These are phyloP conservation scores for Chrysochloris asiatica DNA, from an alignment of 2,113 vertebrate species.

Conservation along the genomic window DNA sequence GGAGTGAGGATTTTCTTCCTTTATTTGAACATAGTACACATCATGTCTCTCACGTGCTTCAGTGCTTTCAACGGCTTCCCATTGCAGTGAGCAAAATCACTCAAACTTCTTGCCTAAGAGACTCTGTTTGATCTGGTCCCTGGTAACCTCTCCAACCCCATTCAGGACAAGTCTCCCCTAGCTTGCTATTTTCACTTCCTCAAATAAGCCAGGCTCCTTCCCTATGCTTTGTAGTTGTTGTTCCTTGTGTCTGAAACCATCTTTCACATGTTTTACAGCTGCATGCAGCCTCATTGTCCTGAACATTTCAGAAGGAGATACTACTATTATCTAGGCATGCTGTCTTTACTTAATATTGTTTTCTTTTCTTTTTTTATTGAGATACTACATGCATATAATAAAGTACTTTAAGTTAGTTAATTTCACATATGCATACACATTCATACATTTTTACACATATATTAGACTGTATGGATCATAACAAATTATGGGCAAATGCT, in stretches of 20 bases:
- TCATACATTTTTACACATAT: not conserved
- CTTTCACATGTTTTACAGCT: slow-evolving; percentile 44
- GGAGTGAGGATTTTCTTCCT: not conserved
- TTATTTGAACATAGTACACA: not conserved
- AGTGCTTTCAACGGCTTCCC: slow-evolving; percentile 6
- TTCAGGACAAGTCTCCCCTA: slow-evolving; percentile 57
- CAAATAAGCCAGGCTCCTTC: slow-evolving; percentile 61
- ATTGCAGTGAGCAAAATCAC: slow-evolving; percentile 52
- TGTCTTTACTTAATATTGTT: not conserved
- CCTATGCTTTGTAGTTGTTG: slow-evolving; percentile 52
- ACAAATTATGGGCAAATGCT: not conserved
- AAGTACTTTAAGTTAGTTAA: not conserved
- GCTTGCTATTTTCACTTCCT: slow-evolving; percentile 81
- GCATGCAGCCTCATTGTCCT: not conserved
- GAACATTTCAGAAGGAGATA: not conserved
- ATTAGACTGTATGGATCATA: not conserved
- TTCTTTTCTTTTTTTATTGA: not conserved
- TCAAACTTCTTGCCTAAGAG: slow-evolving; percentile 58
- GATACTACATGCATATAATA: no score
- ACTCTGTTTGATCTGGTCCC: slow-evolving; percentile 69
- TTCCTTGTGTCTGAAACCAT: slow-evolving; percentile 59
- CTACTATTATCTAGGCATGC: not conserved
- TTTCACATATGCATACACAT: not conserved
- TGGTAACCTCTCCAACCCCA: slow-evolving; percentile 69
- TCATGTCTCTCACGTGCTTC: not conserved